A percentile compares a stretch with the other conserved stretches of the same genome.
Conservation (phyloP, 2,113 vertebrate species). For the Psophia crepitans region DNA sequence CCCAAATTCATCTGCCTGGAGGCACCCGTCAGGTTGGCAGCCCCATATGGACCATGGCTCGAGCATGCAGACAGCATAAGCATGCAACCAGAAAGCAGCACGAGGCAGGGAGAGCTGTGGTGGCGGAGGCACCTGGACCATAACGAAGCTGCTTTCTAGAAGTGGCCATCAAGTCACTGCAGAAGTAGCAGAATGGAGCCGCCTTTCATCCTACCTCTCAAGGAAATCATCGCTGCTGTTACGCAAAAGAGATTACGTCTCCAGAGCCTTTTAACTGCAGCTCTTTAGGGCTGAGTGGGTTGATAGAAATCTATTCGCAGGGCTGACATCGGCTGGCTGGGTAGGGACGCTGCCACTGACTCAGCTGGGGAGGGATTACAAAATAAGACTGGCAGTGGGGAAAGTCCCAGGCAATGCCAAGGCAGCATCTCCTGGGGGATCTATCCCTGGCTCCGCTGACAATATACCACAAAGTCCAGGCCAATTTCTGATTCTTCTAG, state of each 20-base stretch:
- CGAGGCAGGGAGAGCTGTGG: background rate
- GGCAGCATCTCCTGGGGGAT: background rate
- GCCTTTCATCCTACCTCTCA: slow-evolving; percentile 19
- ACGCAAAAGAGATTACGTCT: slow-evolving; percentile 23
- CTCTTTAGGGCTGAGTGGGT: slow-evolving; percentile 41
- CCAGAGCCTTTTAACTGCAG: slow-evolving; percentile 36
- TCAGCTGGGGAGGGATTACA: background rate
- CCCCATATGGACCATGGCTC: rapidly evolving
- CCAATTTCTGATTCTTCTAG: background rate
- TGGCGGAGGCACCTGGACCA: background rate
- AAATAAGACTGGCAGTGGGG: background rate
- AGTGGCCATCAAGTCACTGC: background rate
- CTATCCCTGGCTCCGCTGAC: background rate
- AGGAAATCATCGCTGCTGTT: slow-evolving; percentile 16
- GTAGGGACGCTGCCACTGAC: background rate
- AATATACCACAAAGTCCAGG: background rate
- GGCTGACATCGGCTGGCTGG: slow-evolving; percentile 1
- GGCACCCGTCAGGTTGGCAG: background rate
- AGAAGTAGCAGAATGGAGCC: slow-evolving; percentile 15
- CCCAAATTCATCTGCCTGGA: background rate
- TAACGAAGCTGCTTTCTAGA: slow-evolving; percentile 10
- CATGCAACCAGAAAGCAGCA: background rate
- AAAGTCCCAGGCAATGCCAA: background rate
- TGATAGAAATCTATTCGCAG: slow-evolving; percentile 33
- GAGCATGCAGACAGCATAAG: background rate